phyloP scores from a whole-genome alignment of 1,140 invertebrate genomes.

The Drosophila pruinosa region DNA sequence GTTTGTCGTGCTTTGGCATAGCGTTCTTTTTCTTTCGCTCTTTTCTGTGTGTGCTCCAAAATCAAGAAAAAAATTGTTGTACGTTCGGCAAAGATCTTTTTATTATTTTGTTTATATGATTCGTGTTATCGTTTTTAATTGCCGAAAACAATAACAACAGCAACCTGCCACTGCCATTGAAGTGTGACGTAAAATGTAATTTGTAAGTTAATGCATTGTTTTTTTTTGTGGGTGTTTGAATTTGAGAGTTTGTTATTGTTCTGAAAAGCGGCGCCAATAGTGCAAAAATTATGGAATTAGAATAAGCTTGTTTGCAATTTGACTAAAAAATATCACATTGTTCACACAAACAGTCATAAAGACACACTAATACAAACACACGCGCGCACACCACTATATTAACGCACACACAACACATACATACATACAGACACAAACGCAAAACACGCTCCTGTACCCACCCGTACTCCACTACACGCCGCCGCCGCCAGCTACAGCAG shows the following conservation, averaged over 20 bases:
- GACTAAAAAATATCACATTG: conserved; percentile 37
- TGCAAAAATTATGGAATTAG: conserved; percentile 25
- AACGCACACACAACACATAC: conserved; percentile 39
- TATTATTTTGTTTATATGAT: conserved; percentile 26
- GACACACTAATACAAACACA: conserved; percentile 24
- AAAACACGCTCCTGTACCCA: conserved; percentile 78
- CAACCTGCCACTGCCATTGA: conserved; percentile 45
- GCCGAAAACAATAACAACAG: conserved; percentile 38
- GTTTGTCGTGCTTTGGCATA: conserved; percentile 59
- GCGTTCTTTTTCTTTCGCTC: conserved; percentile 68
- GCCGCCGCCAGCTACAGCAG: conserved; percentile 34
- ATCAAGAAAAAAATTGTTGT: conserved; percentile 51
- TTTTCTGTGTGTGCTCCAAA: conserved; percentile 46
- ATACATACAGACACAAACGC: conserved; percentile 57
- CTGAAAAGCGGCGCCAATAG: neutral
- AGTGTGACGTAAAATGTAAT: conserved; percentile 56
- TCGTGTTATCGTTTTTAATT: conserved; percentile 36
- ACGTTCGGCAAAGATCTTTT: conserved; percentile 39
- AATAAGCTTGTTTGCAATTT: conserved; percentile 20
- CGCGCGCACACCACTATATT: conserved; percentile 34
- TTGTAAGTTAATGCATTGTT: conserved; percentile 34
- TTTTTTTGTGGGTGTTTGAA: conserved; percentile 13
- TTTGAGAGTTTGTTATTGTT: conserved; percentile 13
- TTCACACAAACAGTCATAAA: conserved; percentile 29
- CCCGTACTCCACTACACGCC: conserved; percentile 67